Evolutionary conservation across 2,888 invertebrate genomes (phyloP).

Genomic region (Eustalomyia histrio): DNA sequence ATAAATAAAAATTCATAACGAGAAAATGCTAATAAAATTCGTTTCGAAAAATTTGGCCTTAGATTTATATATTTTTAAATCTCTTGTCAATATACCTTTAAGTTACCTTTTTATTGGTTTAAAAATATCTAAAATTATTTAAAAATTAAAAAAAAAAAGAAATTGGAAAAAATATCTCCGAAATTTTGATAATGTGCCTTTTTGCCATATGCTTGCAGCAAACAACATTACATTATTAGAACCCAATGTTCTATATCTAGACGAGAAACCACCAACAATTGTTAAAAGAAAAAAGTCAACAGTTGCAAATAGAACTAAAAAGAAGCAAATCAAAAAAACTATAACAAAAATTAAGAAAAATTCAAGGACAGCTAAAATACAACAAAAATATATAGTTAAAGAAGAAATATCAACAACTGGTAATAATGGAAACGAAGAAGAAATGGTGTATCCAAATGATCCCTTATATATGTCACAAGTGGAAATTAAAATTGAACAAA

Average conservation of each 20-base stretch:
- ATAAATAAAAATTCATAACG: too few relatives aligned
- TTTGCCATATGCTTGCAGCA: slow-evolving; percentile 61
- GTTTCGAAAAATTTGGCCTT: too few relatives aligned
- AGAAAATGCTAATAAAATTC: too few relatives aligned
- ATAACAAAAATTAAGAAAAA: slow-evolving; percentile 30
- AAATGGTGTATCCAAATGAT: too few relatives aligned
- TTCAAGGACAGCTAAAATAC: neutral
- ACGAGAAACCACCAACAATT: slow-evolving; percentile 56
- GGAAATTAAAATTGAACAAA: too few relatives aligned
- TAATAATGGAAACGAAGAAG: too few relatives aligned
- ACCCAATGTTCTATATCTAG: slow-evolving; percentile 54
- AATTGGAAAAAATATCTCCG: slow-evolving; percentile 21
- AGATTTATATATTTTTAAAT: too few relatives aligned
- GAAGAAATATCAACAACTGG: neutral
- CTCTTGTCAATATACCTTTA: too few relatives aligned
- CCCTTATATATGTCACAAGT: too few relatives aligned
- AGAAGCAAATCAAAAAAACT: slow-evolving; percentile 16
- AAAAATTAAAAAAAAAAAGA: too few relatives aligned
- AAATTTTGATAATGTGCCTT: slow-evolving; percentile 61
- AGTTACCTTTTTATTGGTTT: too few relatives aligned
- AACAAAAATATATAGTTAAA: neutral
- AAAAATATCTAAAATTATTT: too few relatives aligned
- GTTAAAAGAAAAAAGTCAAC: slow-evolving; percentile 25
- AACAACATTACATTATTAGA: slow-evolving; percentile 48
- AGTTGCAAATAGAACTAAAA: slow-evolving; percentile 13